These are phyloP conservation scores for Sebastes flavidus DNA, from an alignment of 2,797 vertebrate genomes.

Conservation along the genomic window DNA sequence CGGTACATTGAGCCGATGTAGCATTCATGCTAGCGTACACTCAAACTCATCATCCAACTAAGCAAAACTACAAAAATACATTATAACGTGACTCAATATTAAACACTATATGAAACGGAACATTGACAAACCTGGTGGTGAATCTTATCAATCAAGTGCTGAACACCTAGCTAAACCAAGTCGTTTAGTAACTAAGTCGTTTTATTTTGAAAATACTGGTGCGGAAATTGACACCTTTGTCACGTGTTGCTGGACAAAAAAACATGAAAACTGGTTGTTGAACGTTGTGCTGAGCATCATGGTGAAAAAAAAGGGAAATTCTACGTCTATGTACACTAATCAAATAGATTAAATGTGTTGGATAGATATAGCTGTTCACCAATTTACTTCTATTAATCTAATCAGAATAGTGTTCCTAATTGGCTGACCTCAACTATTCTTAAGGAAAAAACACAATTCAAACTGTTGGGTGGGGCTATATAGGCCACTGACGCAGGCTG, in stretches of 20 bases:
- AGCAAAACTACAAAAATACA: too few relatives aligned
- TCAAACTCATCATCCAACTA: accelerated
- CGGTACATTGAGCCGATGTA: not conserved
- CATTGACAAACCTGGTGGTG: not conserved
- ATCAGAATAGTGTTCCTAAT: not conserved
- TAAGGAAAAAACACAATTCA: not conserved
- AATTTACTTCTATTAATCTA: not conserved
- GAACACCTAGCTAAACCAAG: not conserved
- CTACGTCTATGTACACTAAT: too few relatives aligned
- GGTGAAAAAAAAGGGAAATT: too few relatives aligned
- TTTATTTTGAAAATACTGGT: too few relatives aligned
- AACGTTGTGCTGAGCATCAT: too few relatives aligned
- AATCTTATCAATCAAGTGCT: not conserved
- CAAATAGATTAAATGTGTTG: too few relatives aligned
- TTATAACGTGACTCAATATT: too few relatives aligned
- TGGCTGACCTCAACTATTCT: not conserved
- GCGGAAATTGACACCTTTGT: too few relatives aligned
- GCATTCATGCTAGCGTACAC: not conserved
- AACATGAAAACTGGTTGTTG: not conserved
- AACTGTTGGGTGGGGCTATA: not conserved
- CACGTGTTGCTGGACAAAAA: not conserved
- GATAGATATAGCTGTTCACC: too few relatives aligned
- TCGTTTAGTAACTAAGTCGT: too few relatives aligned
- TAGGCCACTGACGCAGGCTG: not conserved
- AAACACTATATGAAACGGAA: not conserved